These are phyloP conservation scores for Eutolmus rufibarbis DNA, from an alignment of 2,888 invertebrate species.

Conservation along the genomic window DNA sequence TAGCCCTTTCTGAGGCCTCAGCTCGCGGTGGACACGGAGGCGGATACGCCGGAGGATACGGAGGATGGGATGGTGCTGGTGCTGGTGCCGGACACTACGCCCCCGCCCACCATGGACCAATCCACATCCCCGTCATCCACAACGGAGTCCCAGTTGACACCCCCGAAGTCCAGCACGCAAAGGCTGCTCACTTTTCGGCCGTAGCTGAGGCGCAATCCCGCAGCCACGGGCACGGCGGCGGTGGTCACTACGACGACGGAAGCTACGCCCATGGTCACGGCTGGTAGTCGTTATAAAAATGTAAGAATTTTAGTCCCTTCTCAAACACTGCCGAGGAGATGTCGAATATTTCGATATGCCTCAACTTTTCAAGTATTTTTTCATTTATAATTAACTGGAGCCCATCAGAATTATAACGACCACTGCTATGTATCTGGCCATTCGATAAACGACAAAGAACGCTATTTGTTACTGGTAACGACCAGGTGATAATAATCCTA, in stretches of 20 bases:
- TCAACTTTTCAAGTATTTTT: conserved; percentile 13
- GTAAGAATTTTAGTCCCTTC: conserved; percentile 40
- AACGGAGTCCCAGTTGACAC: conserved; percentile 65
- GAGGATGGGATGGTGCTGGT: neutral
- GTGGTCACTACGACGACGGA: conserved; percentile 51
- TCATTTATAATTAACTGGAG: conserved; percentile 1
- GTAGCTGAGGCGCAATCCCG: conserved; percentile 58
- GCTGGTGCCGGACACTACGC: conserved; percentile 50
- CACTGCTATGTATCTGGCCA: conserved; percentile 41
- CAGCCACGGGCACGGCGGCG: conserved; percentile 28
- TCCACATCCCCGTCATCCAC: conserved; percentile 63
- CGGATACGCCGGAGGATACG: conserved; percentile 34
- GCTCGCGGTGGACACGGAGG: conserved; percentile 46
- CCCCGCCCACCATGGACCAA: conserved; percentile 59
- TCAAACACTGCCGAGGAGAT: conserved; percentile 46
- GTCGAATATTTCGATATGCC: conserved; percentile 46
- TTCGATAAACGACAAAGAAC: conserved; percentile 6
- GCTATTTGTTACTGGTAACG: conserved; percentile 35
- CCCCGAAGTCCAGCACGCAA: conserved; percentile 64
- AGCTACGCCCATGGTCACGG: conserved; percentile 52
- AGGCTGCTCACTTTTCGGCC: conserved; percentile 61
- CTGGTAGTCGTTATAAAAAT: conserved; percentile 23
- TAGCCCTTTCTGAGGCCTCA: conserved; percentile 59
- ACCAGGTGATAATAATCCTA: conserved; percentile 45
- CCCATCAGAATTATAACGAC: conserved; percentile 31